A percentile compares a stretch with the other conserved stretches of the same genome.
Conservation (phyloP, 2,888 invertebrate species). For the Sinotaia quadrata region DNA sequence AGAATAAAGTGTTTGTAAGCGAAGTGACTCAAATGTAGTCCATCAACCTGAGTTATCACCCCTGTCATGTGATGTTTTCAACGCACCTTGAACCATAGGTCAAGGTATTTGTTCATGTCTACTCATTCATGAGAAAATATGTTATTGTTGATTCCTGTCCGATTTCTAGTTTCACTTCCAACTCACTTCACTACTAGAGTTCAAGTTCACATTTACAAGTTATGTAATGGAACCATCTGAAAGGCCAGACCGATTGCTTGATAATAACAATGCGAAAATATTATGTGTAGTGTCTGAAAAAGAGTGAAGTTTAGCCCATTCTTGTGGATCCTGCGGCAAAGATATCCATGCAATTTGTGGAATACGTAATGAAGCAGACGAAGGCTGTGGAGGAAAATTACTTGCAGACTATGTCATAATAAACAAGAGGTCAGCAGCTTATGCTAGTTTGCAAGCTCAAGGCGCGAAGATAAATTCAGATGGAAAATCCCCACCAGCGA, state of each 20-base stretch:
- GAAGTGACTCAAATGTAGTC: too few relatives aligned
- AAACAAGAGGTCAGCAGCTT: background rate
- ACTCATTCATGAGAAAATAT: too few relatives aligned
- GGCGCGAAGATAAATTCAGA: background rate
- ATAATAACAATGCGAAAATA: background rate
- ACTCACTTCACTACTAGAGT: too few relatives aligned
- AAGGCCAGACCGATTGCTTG: background rate
- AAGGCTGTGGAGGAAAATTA: slow-evolving; percentile 1
- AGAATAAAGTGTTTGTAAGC: too few relatives aligned
- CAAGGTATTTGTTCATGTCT: too few relatives aligned
- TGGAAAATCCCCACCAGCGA: background rate
- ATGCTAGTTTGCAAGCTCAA: background rate
- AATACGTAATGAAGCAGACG: background rate
- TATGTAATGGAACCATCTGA: background rate
- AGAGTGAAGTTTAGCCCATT: background rate
- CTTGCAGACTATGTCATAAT: background rate
- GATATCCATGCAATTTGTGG: background rate
- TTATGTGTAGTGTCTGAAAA: background rate
- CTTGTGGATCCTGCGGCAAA: background rate
- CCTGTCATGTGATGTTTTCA: too few relatives aligned
- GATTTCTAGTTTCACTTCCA: too few relatives aligned
- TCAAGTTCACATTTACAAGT: too few relatives aligned
- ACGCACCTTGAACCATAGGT: too few relatives aligned
- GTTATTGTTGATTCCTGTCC: too few relatives aligned
- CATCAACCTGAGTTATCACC: too few relatives aligned